Percentiles rank a stretch among this genome's conserved stretches.
Evolutionary conservation across 2,888 invertebrate genomes (phyloP).

Genomic region (Phengaris alcon): DNA sequence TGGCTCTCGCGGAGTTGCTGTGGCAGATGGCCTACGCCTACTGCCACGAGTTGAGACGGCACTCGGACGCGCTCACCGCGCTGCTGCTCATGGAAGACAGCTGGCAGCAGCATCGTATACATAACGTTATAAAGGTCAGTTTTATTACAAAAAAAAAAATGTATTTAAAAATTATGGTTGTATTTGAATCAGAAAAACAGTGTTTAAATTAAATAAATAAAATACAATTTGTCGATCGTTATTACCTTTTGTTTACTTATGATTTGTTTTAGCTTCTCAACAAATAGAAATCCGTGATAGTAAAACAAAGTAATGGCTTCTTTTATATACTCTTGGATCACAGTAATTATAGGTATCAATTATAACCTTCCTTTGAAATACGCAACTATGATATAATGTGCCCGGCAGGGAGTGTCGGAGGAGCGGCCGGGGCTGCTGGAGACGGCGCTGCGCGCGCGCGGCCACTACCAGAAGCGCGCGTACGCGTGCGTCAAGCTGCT

Average conservation of each 20-base stretch:
- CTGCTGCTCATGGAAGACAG: slow-evolving; percentile 95
- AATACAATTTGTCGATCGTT: too few species aligned
- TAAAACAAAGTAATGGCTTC: too few species aligned
- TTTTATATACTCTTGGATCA: too few species aligned
- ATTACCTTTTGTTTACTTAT: too few species aligned
- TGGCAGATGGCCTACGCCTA: slow-evolving; percentile 95
- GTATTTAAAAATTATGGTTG: too few species aligned
- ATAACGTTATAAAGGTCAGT: slow-evolving; percentile 92
- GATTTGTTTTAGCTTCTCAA: too few species aligned
- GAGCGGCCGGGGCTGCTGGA: slow-evolving; percentile 95
- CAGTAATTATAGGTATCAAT: neutral
- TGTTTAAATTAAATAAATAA: too few species aligned
- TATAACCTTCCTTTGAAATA: neutral
- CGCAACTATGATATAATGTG: neutral
- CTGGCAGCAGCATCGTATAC: slow-evolving; percentile 96
- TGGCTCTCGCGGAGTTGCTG: slow-evolving; percentile 92
- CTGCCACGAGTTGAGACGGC: slow-evolving; percentile 95
- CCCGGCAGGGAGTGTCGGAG: slow-evolving; percentile 64
- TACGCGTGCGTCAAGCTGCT: slow-evolving; percentile 98
- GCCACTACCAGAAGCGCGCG: slow-evolving; percentile 96
- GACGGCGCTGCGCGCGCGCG: slow-evolving; percentile 94
- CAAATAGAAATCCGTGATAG: too few species aligned
- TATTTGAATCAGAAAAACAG: too few species aligned
- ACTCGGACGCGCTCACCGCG: slow-evolving; percentile 92
- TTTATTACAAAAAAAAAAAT: too few species aligned